These are phyloP conservation scores for Collichthys lucidus DNA, from an alignment of 2,113 vertebrate genomes.

Conservation along the genomic window DNA sequence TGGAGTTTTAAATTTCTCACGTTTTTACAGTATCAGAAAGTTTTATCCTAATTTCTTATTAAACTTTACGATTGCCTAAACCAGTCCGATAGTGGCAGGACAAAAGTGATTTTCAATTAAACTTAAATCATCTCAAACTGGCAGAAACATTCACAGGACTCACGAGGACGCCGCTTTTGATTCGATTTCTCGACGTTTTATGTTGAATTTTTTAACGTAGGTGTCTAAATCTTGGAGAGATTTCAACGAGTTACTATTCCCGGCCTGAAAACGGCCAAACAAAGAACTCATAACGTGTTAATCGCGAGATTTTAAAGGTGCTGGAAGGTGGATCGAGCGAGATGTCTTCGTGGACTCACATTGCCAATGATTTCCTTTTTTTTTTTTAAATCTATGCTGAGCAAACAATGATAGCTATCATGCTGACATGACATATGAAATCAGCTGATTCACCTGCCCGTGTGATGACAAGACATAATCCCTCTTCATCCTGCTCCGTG, in stretches of 20 bases:
- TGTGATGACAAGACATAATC: neutral
- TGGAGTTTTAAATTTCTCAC: neutral
- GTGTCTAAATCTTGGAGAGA: neutral
- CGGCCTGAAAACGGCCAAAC: neutral
- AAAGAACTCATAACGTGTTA: neutral
- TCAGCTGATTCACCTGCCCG: neutral
- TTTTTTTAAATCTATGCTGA: neutral
- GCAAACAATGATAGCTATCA: neutral
- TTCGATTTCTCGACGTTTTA: neutral
- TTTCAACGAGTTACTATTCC: neutral
- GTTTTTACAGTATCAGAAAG: conserved; percentile 15
- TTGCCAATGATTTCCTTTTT: neutral
- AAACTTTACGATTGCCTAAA: neutral
- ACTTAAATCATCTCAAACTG: neutral
- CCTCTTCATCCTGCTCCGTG: neutral
- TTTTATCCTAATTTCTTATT: conserved; percentile 4
- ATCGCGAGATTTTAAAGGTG: neutral
- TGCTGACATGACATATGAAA: neutral
- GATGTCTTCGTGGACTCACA: no score
- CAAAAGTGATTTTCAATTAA: neutral
- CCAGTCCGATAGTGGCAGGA: neutral
- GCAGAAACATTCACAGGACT: neutral
- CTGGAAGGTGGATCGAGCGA: neutral
- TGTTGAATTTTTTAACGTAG: neutral
- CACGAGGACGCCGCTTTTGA: neutral